Percentiles rank a stretch among this genome's conserved stretches.
These are phyloP conservation scores for Galeopterus variegatus DNA, from an alignment of 2,113 vertebrate species.

Conservation along the genomic window DNA sequence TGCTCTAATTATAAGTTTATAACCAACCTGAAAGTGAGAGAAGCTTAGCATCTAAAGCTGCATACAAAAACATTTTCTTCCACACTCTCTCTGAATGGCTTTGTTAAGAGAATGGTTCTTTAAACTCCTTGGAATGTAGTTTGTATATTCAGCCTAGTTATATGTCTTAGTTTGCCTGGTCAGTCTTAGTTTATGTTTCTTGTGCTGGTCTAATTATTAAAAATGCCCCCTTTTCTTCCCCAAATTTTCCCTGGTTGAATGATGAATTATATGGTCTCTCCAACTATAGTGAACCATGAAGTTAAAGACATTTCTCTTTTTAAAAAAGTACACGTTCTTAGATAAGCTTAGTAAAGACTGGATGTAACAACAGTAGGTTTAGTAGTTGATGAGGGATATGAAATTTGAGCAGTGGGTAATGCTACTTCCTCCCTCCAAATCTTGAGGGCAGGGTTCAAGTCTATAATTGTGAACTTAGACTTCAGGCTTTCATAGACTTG, in stretches of 20 bases:
- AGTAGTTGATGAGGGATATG: background rate
- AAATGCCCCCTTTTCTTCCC: background rate
- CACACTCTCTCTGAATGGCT: background rate
- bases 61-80: background rate
- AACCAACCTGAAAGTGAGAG: constrained; percentile 53
- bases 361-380: background rate
- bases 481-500: background rate
- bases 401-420: constrained; percentile 31
- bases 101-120: constrained; percentile 26
- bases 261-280: background rate
- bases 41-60: background rate
- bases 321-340: background rate
- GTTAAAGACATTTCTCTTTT: constrained; percentile 39
- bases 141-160: background rate
- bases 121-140: background rate
- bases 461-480: constrained; percentile 19
- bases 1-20: constrained; percentile 73
- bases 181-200: background rate
- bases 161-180: background rate
- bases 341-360: constrained; percentile 12
- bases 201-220: constrained; percentile 38
- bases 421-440: background rate
- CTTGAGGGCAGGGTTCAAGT: background rate
- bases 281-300: background rate
- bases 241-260: background rate